Evolutionary conservation across 1,140 invertebrate genomes (phyloP).

Genomic region (Mycetomoellerius zeteki): DNA sequence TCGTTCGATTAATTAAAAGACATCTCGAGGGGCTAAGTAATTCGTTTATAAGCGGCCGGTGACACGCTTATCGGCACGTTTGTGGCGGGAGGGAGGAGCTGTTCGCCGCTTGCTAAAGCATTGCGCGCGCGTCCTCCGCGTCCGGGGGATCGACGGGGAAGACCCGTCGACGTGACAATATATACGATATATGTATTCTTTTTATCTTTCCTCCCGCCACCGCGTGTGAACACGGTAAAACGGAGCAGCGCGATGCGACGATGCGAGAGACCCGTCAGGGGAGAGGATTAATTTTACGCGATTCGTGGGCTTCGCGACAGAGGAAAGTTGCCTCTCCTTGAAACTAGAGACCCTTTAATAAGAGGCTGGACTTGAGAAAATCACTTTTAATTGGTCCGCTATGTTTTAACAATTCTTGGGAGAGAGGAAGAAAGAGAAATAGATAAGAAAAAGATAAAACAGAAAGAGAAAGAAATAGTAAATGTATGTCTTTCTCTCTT

Average conservation of each 20-base stretch:
- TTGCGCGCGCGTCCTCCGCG: constrained; percentile 30
- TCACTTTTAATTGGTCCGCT: too few species aligned
- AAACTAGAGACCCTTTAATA: too few species aligned
- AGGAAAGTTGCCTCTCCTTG: neutral
- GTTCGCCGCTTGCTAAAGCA: constrained; percentile 40
- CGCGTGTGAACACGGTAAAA: constrained; percentile 48
- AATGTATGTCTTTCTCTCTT: too few species aligned
- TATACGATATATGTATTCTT: constrained; percentile 50
- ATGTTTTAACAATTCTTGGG: too few species aligned
- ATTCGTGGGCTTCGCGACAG: too few species aligned
- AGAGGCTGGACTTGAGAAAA: too few species aligned
- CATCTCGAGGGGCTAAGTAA: constrained; percentile 28
- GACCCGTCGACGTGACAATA: constrained; percentile 69
- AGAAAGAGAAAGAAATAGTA: too few species aligned
- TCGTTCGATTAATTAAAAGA: constrained; percentile 44
- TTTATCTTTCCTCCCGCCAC: constrained; percentile 69
- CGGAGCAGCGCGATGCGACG: constrained; percentile 42
- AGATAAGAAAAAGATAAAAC: too few species aligned
- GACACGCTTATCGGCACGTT: neutral
- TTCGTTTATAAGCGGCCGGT: neutral
- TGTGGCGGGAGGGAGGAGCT: constrained; percentile 59
- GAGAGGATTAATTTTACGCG: neutral
- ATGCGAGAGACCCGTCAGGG: neutral
- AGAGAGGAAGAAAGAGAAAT: too few species aligned
- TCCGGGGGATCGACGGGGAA: constrained; percentile 1